Evolutionary conservation across 2,888 invertebrate species (phyloP).

Genomic region (Epiperipatus broadwayi): DNA sequence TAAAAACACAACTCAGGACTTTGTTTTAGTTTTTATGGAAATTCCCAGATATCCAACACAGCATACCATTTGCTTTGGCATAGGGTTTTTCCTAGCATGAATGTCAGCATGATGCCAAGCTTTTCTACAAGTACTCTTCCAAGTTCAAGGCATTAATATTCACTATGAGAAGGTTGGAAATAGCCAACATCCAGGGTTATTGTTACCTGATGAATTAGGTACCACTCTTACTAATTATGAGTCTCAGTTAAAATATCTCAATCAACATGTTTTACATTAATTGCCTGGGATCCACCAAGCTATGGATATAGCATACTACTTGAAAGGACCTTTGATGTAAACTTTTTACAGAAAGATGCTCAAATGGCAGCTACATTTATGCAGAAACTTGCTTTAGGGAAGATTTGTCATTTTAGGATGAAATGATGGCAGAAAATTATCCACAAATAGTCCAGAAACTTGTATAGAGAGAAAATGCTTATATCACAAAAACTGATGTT

Average conservation of each 20-base stretch:
- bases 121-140: too few relatives aligned
- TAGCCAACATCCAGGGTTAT: background rate
- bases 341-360: constrained; percentile 58
- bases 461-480: constrained; percentile 57
- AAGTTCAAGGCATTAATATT: too few relatives aligned
- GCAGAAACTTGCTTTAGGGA: constrained; percentile 43
- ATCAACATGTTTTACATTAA: constrained; percentile 29
- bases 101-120: too few relatives aligned
- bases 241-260: constrained; percentile 37
- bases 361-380: constrained; percentile 46
- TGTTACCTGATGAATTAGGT: constrained; percentile 31
- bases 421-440: constrained; percentile 64
- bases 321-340: constrained; percentile 42
- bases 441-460: constrained; percentile 46
- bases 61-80: too few relatives aligned
- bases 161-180: too few relatives aligned
- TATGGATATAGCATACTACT: constrained; percentile 68
- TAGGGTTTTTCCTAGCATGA: too few relatives aligned
- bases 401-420: constrained; percentile 63
- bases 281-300: constrained; percentile 50
- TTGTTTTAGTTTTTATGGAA: too few relatives aligned
- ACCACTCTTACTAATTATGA: constrained; percentile 62
- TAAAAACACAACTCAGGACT: too few relatives aligned
- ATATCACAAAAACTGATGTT: constrained; percentile 46
- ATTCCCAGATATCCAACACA: too few relatives aligned